phyloP scores from a whole-genome alignment of 2,888 invertebrate genomes.

The Hemicrepidius hirtus region DNA sequence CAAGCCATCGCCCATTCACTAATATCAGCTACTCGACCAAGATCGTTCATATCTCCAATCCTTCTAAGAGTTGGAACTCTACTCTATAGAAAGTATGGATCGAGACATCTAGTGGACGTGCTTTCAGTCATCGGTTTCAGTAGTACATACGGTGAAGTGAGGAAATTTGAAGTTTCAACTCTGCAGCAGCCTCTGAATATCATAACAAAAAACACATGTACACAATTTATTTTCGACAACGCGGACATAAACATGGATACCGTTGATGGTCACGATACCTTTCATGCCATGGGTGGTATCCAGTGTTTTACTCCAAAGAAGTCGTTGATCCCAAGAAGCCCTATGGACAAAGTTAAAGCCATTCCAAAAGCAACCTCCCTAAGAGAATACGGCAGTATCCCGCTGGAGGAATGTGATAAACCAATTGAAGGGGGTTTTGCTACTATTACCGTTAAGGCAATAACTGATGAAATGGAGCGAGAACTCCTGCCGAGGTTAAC shows the following conservation, averaged over 20 bases:
- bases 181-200: no score
- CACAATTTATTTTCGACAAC: no score
- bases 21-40: slow-evolving; percentile 5
- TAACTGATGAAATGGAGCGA: no score
- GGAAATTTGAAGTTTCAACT: no score
- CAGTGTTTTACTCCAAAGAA: no score
- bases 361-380: background rate
- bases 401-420: no score
- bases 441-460: no score
- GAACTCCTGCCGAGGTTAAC: background rate
- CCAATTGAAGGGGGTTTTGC: no score
- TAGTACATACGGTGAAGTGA: background rate
- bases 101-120: slow-evolving; percentile 13
- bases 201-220: background rate
- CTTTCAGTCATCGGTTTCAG: slow-evolving; percentile 17
- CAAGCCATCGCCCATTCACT: background rate
- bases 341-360: no score
- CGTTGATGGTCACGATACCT: slow-evolving; percentile 1
- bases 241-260: no score
- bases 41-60: slow-evolving; percentile 23
- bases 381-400: no score
- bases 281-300: background rate
- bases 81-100: slow-evolving; percentile 29
- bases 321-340: no score
- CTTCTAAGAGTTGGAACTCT: background rate